Evolutionary conservation across 2,113 vertebrate species (phyloP).

Genomic region (Equus quagga): DNA sequence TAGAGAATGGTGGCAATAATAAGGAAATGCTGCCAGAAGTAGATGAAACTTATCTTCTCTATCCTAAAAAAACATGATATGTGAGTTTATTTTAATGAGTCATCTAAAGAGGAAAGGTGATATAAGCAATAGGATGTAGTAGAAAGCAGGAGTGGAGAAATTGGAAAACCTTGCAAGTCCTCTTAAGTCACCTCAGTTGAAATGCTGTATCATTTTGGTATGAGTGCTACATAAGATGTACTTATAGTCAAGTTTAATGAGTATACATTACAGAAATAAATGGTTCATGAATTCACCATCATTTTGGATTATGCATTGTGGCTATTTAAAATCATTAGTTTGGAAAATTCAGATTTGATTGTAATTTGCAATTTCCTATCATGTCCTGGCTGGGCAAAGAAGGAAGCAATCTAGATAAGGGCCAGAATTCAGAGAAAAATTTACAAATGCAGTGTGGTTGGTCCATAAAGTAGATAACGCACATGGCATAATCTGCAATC

Average conservation of each 20-base stretch:
- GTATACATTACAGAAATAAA: slow-evolving; percentile 64
- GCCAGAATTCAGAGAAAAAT: slow-evolving; percentile 23
- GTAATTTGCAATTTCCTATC: slow-evolving; percentile 51
- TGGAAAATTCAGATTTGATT: slow-evolving; percentile 70
- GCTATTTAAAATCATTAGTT: slow-evolving; percentile 63
- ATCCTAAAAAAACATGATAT: not conserved
- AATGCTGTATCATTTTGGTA: slow-evolving; percentile 41
- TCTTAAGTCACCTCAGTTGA: slow-evolving; percentile 52
- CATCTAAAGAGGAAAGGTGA: not conserved
- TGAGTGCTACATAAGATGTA: not conserved
- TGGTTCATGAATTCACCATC: slow-evolving; percentile 59
- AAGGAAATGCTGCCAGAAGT: not conserved
- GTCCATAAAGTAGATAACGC: slow-evolving; percentile 4
- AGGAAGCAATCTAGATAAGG: slow-evolving; percentile 34
- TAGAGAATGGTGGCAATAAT: not conserved
- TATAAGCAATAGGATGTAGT: not conserved
- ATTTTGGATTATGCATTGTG: slow-evolving; percentile 59
- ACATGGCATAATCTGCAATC: not conserved
- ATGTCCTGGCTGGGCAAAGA: slow-evolving; percentile 3
- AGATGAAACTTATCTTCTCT: not conserved
- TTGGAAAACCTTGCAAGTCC: not conserved
- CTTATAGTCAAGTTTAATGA: slow-evolving; percentile 56
- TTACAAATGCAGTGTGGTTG: not conserved
- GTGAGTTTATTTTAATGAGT: slow-evolving; percentile 22
- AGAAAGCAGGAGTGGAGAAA: not conserved